Conservation (phyloP, 2,888 invertebrate species). For the Caenorhabditis zanzibari region DNA sequence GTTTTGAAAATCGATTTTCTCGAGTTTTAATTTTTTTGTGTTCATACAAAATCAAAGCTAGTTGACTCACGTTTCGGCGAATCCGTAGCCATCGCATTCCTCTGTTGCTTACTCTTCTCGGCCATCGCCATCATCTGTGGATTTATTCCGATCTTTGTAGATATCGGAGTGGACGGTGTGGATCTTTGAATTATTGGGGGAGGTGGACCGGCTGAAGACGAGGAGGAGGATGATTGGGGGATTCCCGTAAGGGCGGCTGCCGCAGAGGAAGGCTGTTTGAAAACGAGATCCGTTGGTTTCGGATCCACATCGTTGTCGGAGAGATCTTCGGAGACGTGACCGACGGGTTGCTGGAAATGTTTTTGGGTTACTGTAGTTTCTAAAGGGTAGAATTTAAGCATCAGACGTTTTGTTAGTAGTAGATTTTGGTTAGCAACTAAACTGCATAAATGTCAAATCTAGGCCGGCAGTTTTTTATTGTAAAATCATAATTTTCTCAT, state of each 20-base stretch:
- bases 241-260: constrained; percentile 47
- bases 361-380: not conserved
- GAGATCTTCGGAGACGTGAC: constrained; percentile 45
- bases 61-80: constrained; percentile 18
- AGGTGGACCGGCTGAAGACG: not conserved
- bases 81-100: constrained; percentile 1
- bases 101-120: constrained; percentile 35
- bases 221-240: constrained; percentile 28
- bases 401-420: too few species aligned
- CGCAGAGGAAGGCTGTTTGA: constrained; percentile 36
- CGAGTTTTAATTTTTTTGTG: too few species aligned
- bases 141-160: constrained; percentile 42
- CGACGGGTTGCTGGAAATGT: constrained; percentile 8
- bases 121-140: constrained; percentile 25
- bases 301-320: constrained; percentile 45
- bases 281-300: constrained; percentile 32
- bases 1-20: too few species aligned
- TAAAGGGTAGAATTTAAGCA: not conserved
- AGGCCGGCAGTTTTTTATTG: too few species aligned
- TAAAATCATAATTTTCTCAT: too few species aligned
- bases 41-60: too few species aligned
- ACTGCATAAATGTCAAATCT: too few species aligned
- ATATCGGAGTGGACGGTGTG: constrained; percentile 8
- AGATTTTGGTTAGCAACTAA: too few species aligned
- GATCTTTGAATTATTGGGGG: not conserved